Evolutionary conservation across 2,113 vertebrate genomes (phyloP), one percentile per base, ranked within the genome.

Genomic region (Sebastes schlegelii): DNA sequence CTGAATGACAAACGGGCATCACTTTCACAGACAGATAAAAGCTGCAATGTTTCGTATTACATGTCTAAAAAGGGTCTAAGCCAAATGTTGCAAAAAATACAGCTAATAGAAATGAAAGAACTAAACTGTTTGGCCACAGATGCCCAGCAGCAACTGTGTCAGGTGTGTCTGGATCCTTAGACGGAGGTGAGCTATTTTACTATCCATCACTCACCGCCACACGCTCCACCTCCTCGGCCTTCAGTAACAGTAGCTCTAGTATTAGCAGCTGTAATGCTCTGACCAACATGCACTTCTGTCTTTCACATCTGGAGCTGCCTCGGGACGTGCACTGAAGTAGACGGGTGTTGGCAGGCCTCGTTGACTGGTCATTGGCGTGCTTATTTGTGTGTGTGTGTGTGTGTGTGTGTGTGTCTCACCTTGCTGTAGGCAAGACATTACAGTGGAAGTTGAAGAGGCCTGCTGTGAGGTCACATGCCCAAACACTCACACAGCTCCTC

Each of bases 291-390:
- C 48, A 55, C 78, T 67, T 82, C 83, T 79, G 81, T 80, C 89
- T 86, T 77, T 86, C 84, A 88, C 90, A 91, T 91, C 89, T 92
- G 89, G 79, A 77, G 69, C 82, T 51, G 84, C 89, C 84, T 75
- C 60, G 7, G 81, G 85, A 86, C 58, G 2, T 67, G 60, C 2
- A 2, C 74, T 86, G 89, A 91, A 74, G 88, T 71, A 72, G 61
- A 85, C 72, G 80, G 80, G 62, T 87, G 76, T 89, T 88, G 88
- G 83, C 91, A 92, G 87, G 70, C 49, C 63, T 71, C 66, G 73
- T 79, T 79, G 82, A 82, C 69, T 84, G 82, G 77, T 91, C 83
- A 80, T 23, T 76, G 64, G 66, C 1, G 3, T 48, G 62, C 21
- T n/a, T 65, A 17, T 60, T 8, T 74, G 65, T 73, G 70, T 75